Evolutionary conservation across 2,113 vertebrate species (phyloP), one percentile per base, ranked within the genome.

Genomic region (Seriola aureovittata): DNA sequence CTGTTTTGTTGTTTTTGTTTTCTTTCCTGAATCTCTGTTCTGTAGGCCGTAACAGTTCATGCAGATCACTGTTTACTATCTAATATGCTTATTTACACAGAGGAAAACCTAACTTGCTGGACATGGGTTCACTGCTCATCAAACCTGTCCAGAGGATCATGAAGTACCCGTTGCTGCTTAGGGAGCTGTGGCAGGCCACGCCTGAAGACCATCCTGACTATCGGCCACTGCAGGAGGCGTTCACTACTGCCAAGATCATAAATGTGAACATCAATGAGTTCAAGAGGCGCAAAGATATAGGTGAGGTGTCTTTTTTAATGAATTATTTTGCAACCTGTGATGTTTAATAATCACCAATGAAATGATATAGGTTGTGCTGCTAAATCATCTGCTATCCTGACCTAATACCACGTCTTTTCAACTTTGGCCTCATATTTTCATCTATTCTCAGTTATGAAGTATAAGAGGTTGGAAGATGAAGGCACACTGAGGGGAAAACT

Each of bases 131-230:
- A 10, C 89, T 99, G 80, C 92, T 99, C 91, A 99, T 99, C 91
- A 99, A 98, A 82, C 98, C 98, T 0, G 97, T 99, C 29, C 98
- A 99, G 87, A 95, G 98, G 9, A 94, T 99, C 89, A 99, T 99
- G 97, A 99, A 98, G 89, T 99, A 99, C 64, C 98, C 98, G 0
- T 87, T 99, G 78, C 89, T 99, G 64, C 93, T 99, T 50, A 92
- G 92, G 14, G 97, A 99, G 82, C 96, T 99, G 55, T 94, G 96
- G 93, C 97, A 96, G 70, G 93, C 98, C 25, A 99, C 98, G 7
- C 98, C 98, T 16, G 82, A 94, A n/a, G 93, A 95, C 78, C 98
- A 99, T 80, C 96, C 96, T 0, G 98, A 99, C 92, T 90, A 93
- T 32, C 89, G 34, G 29, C 94, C 70, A 0, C 89, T 98, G 68